These are phyloP conservation scores for Lycophotia porphyrea DNA, from an alignment of 2,888 invertebrate species.

Conservation along the genomic window DNA sequence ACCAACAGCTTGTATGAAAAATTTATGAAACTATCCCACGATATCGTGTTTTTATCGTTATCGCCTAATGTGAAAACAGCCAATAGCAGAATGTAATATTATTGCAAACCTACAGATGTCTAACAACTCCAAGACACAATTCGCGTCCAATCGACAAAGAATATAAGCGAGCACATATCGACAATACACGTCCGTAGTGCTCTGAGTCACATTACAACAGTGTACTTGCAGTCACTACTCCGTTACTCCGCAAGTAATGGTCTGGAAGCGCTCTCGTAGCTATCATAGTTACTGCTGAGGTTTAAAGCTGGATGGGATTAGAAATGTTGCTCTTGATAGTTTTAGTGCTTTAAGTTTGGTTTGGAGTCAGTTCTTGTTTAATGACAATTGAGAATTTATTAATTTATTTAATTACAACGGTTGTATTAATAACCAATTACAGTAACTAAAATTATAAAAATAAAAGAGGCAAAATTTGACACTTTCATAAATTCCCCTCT, in stretches of 20 bases:
- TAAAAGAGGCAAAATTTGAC: too few species aligned
- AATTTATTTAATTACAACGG: too few species aligned
- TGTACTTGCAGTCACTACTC: background rate
- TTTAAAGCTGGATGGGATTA: conserved; percentile 29
- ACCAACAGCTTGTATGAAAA: too few species aligned
- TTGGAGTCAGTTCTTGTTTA: background rate
- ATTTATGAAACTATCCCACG: too few species aligned
- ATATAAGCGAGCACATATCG: background rate
- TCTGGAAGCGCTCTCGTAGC: conserved; percentile 5
- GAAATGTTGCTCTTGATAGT: conserved; percentile 20
- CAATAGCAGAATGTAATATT: background rate
- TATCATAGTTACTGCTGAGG: conserved; percentile 2
- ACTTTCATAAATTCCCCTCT: too few species aligned
- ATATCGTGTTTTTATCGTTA: too few species aligned
- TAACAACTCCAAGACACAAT: background rate
- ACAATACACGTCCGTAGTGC: conserved; percentile 3
- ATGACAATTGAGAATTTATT: too few species aligned
- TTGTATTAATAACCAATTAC: too few species aligned
- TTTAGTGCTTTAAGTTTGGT: background rate
- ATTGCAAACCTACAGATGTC: background rate
- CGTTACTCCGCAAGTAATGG: conserved; percentile 23
- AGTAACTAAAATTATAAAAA: too few species aligned
- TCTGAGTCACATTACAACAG: conserved; percentile 23
- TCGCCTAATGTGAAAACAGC: too few species aligned
- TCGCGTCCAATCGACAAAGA: background rate